Evolutionary conservation across 2,113 vertebrate genomes (phyloP).

Genomic region (Pseudorectes ferrugineus): DNA sequence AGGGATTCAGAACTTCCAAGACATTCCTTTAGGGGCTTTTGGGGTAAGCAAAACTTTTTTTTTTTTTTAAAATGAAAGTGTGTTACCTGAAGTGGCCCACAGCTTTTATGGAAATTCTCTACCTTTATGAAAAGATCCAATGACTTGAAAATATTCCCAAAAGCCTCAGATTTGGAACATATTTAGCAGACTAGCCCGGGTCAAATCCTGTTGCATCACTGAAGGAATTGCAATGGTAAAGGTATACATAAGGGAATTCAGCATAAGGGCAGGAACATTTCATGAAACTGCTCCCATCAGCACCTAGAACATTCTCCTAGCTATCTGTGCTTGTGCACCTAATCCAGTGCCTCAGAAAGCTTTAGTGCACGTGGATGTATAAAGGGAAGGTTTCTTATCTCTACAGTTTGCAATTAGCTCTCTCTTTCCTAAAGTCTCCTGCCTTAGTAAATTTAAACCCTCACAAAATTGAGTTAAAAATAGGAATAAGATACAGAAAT

Average conservation of each 20-base stretch:
- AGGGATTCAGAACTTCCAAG: not conserved
- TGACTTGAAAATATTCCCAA: not conserved
- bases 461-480: not conserved
- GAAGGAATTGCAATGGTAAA: not conserved
- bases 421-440: not conserved
- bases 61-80: not conserved
- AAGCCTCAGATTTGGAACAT: not conserved
- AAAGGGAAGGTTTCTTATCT: not conserved
- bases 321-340: not conserved
- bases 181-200: not conserved
- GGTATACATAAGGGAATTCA: not conserved
- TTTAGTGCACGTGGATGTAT: accelerated
- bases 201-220: not conserved
- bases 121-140: not conserved
- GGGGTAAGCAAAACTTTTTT: not conserved
- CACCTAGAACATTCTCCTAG: not conserved
- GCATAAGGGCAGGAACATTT: not conserved
- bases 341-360: not conserved
- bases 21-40: not conserved
- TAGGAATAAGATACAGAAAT: not conserved
- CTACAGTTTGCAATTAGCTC: not conserved
- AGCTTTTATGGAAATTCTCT: not conserved
- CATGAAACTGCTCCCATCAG: not conserved
- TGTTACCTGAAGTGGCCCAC: not conserved
- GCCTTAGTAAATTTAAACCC: not conserved